Percentiles rank a stretch among this genome's conserved stretches.
Evolutionary conservation across 2,888 invertebrate species (phyloP).

Genomic region (Idaea straminata): DNA sequence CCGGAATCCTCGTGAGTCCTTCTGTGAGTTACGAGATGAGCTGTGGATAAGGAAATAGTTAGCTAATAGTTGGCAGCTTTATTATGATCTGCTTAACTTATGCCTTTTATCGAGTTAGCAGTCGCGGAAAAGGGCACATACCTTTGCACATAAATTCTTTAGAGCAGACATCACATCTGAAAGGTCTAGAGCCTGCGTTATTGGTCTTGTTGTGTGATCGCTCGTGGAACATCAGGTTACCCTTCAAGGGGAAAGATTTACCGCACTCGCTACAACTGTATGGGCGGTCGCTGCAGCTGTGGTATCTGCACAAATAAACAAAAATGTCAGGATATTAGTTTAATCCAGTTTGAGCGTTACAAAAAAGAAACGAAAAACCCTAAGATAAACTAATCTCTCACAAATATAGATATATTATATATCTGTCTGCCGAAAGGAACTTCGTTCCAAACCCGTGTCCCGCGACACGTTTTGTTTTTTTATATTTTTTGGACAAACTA

Average conservation of each 20-base stretch:
- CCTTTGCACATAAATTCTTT: conserved; percentile 95
- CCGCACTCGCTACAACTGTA: conserved; percentile 92
- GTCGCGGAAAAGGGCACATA: conserved; percentile 23
- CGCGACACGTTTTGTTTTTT: too few species aligned
- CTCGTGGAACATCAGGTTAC: conserved; percentile 91
- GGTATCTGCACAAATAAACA: conserved; percentile 54
- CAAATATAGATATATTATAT: too few species aligned
- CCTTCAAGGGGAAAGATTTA: conserved; percentile 91
- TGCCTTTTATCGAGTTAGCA: too few species aligned
- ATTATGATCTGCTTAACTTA: too few species aligned
- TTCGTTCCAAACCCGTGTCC: too few species aligned
- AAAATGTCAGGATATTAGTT: neutral
- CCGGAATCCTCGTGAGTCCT: conserved; percentile 84
- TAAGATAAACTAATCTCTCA: too few species aligned
- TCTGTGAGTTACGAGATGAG: conserved; percentile 89
- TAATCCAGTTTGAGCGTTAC: too few species aligned
- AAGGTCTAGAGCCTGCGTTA: conserved; percentile 82
- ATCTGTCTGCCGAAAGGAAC: too few species aligned
- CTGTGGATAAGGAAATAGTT: conserved; percentile 41
- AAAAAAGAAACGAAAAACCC: too few species aligned
- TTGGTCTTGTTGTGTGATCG: conserved; percentile 89
- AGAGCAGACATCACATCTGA: conserved; percentile 90
- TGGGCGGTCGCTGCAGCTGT: conserved; percentile 88
- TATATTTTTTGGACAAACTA: too few species aligned
- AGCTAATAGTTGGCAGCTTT: neutral